Evolutionary conservation across 1,140 invertebrate genomes (phyloP).

Genomic region (Brachionus paranguensis): DNA sequence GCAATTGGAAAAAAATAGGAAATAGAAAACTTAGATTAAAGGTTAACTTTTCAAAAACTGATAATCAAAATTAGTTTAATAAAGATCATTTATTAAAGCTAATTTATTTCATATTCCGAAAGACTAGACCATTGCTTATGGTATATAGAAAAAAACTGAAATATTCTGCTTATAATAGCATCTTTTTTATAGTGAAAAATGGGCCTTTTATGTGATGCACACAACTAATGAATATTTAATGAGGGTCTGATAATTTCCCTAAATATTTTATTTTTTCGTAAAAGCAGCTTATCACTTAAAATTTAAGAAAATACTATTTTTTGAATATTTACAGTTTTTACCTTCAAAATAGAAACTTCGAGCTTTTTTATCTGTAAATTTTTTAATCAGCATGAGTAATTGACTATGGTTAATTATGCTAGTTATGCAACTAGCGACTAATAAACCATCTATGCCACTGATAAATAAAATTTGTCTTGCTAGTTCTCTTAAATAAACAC

Average conservation of each 20-base stretch:
- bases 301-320: neutral
- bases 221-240: neutral
- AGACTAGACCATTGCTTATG: neutral
- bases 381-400: neutral
- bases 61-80: neutral
- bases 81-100: neutral
- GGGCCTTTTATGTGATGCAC: neutral
- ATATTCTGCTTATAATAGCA: neutral
- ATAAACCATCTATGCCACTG: neutral
- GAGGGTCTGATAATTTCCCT: neutral
- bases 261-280: neutral
- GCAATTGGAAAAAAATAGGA: neutral
- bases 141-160: neutral
- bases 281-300: neutral
- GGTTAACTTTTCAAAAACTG: neutral
- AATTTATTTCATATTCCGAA: neutral
- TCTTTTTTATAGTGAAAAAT: neutral
- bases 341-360: neutral
- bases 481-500: neutral
- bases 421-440: neutral
- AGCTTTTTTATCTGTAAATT: neutral
- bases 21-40: neutral
- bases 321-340: neutral
- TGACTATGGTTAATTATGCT: neutral
- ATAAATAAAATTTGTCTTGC: neutral